Percentiles rank a stretch among this genome's conserved stretches.
Conservation (phyloP, 2,797 vertebrate species). For the Spinus pinus region DNA sequence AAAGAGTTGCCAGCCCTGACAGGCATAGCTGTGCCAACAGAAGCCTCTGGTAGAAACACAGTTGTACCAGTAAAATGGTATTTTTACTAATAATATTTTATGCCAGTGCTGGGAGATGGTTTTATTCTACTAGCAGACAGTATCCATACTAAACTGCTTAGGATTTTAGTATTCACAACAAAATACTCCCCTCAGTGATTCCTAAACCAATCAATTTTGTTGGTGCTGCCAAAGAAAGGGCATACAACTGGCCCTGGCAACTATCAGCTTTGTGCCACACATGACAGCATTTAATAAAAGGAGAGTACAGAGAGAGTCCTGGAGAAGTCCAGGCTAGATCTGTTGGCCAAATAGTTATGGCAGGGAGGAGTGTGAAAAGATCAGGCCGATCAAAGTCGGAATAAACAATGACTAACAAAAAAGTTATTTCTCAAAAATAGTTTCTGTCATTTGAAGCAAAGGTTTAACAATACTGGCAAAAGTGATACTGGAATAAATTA, state of each 20-base stretch:
- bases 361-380: neutral
- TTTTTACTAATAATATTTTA: slow-evolving; percentile 29
- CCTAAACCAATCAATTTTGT: slow-evolving; percentile 19
- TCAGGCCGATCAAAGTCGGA: neutral
- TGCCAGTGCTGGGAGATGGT: neutral
- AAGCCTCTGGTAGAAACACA: neutral
- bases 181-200: neutral
- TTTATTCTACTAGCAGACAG: slow-evolving; percentile 1
- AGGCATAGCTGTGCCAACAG: neutral
- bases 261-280: neutral
- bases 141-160: neutral
- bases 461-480: slow-evolving; percentile 44
- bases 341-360: slow-evolving; percentile 21
- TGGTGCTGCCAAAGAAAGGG: neutral
- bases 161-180: slow-evolving; percentile 20
- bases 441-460: slow-evolving; percentile 29
- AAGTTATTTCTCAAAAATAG: neutral
- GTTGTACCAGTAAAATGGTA: neutral
- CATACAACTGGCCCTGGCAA: neutral
- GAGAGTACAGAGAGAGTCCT: neutral
- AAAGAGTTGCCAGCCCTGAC: slow-evolving; percentile 10
- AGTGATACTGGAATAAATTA: neutral
- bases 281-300: neutral
- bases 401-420: neutral
- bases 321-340: neutral